These are phyloP conservation scores for Pteropus rufus DNA, from an alignment of 2,797 vertebrate species.

Conservation along the genomic window DNA sequence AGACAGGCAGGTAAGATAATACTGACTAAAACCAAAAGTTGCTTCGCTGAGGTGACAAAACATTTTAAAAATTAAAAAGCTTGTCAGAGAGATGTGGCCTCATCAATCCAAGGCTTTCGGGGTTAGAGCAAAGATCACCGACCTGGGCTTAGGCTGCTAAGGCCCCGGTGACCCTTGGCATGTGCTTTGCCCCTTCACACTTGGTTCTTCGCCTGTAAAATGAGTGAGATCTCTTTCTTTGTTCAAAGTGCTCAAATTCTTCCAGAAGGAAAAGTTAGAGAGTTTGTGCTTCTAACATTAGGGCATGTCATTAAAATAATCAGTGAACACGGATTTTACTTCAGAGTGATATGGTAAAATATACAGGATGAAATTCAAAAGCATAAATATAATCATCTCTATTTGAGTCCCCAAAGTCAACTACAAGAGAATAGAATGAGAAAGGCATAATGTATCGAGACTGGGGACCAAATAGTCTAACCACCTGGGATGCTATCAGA, in stretches of 20 bases:
- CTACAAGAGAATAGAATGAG: not conserved
- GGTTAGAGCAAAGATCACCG: not conserved
- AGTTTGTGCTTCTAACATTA: not conserved
- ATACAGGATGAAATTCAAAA: not conserved
- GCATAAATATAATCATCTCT: not conserved
- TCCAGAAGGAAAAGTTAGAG: not conserved
- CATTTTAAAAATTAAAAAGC: not conserved
- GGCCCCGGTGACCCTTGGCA: not conserved
- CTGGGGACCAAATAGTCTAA: accelerated
- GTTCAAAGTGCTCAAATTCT: not conserved
- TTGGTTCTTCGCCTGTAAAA: not conserved
- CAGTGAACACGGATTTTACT: not conserved
- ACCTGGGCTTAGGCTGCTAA: not conserved
- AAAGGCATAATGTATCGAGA: accelerated
- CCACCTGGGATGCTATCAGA: not conserved
- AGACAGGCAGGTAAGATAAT: not conserved
- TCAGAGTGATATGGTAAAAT: not conserved
- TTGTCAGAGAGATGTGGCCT: not conserved
- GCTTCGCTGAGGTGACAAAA: not conserved
- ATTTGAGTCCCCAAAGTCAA: not conserved
- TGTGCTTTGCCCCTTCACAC: not conserved
- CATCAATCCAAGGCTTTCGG: not conserved
- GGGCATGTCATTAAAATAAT: not conserved
- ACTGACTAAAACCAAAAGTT: not conserved
- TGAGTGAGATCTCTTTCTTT: not conserved